Percentiles rank a stretch among this genome's conserved stretches.
Conservation (phyloP, 1,140 invertebrate species). For the Oscheius sp. region DNA sequence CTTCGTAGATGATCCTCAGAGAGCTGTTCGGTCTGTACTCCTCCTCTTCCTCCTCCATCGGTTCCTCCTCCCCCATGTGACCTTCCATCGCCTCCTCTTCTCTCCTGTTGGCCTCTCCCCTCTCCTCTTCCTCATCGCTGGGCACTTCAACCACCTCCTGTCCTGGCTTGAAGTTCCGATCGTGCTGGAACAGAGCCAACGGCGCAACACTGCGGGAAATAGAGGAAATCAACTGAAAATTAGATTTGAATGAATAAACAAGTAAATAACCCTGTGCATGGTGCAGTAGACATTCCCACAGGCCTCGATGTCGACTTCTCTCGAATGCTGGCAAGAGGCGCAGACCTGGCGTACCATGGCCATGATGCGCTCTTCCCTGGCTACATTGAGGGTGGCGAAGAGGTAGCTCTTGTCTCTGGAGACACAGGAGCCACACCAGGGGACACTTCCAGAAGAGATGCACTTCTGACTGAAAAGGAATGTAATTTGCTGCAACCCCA, state of each 20-base stretch:
- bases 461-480: neutral
- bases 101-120: too few species aligned
- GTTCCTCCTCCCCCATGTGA: too few species aligned
- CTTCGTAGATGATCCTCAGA: too few species aligned
- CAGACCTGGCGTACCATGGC: neutral
- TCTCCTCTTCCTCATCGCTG: too few species aligned
- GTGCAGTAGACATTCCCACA: neutral
- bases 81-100: too few species aligned
- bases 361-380: neutral
- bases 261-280: neutral
- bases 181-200: neutral
- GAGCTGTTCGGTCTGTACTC: too few species aligned
- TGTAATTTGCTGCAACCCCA: too few species aligned
- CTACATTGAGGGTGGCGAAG: neutral
- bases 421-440: neutral
- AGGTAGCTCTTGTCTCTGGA: neutral
- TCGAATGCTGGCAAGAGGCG: neutral
- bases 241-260: neutral
- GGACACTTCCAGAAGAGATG: neutral
- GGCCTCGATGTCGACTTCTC: neutral
- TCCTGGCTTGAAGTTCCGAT: too few species aligned
- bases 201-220: neutral
- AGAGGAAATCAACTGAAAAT: neutral
- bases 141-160: too few species aligned
- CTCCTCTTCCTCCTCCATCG: too few species aligned